Evolutionary conservation across 2,797 vertebrate species (phyloP).

Genomic region (Danio jaintianensis): DNA sequence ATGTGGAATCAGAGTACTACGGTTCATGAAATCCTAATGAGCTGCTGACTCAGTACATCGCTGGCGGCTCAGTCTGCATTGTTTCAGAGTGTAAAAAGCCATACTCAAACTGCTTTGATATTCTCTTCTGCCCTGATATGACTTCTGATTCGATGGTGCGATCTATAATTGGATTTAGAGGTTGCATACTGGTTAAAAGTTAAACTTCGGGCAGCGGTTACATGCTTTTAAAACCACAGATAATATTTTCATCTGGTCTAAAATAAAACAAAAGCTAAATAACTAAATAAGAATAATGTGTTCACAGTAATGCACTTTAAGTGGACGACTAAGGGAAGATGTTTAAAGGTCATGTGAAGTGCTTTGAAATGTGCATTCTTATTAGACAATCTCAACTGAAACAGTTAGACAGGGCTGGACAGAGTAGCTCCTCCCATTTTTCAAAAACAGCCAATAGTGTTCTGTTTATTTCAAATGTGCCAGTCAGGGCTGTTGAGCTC

Average conservation of each 20-base stretch:
- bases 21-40: constrained; percentile 27
- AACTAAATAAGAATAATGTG: neutral
- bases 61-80: neutral
- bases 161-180: neutral
- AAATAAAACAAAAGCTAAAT: neutral
- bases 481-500: too few species aligned
- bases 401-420: too few species aligned
- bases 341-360: too few species aligned
- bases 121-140: neutral
- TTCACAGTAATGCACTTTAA: neutral
- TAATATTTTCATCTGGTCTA: neutral
- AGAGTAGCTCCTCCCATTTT: too few species aligned
- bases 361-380: too few species aligned
- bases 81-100: neutral
- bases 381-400: too few species aligned
- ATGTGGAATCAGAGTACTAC: neutral
- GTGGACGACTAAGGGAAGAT: too few species aligned
- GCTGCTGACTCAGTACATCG: constrained; percentile 28
- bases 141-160: neutral
- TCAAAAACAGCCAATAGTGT: too few species aligned
- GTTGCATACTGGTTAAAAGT: neutral
- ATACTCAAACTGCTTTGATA: constrained; percentile 1
- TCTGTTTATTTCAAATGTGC: too few species aligned
- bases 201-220: neutral
- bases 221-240: neutral